phyloP scores from a whole-genome alignment of 2,888 invertebrate species.

The Folsomia candida region DNA sequence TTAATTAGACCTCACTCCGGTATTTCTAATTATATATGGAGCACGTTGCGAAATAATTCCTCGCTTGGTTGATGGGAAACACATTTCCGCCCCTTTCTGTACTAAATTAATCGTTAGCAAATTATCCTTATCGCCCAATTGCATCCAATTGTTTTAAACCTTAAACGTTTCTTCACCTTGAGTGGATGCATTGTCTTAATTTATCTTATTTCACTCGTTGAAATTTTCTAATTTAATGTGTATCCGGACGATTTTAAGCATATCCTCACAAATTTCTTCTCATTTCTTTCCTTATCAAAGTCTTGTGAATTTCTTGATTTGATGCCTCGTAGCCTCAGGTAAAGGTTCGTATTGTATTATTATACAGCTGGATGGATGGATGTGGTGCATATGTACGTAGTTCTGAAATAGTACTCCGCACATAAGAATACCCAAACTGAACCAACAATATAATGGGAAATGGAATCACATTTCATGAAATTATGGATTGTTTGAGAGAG shows the following conservation, averaged over 20 bases:
- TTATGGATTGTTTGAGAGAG: background rate
- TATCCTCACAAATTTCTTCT: background rate
- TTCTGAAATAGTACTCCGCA: background rate
- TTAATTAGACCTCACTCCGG: constrained; percentile 16
- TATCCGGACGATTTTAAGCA: background rate
- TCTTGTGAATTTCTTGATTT: background rate
- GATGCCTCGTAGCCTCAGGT: background rate
- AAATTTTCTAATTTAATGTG: background rate
- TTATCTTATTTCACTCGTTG: constrained; percentile 21
- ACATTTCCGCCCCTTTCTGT: constrained; percentile 3
- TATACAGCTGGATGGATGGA: background rate
- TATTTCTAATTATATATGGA: background rate
- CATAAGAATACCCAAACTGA: background rate
- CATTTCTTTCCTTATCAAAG: no score
- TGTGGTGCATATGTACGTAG: background rate
- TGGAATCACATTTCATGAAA: background rate
- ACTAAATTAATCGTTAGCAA: constrained; percentile 4
- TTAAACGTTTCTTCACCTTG: background rate
- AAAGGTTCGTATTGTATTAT: background rate
- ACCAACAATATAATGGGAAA: no score
- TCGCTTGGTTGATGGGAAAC: constrained; percentile 5
- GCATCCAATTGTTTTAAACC: constrained; percentile 3
- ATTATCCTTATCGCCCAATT: constrained; percentile 3
- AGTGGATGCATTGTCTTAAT: constrained; percentile 7
- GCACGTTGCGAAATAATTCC: constrained; percentile 8